Evolutionary conservation across 2,113 vertebrate species (phyloP), one percentile per base, ranked within the genome.

Genomic region (Falcunculus frontatus): DNA sequence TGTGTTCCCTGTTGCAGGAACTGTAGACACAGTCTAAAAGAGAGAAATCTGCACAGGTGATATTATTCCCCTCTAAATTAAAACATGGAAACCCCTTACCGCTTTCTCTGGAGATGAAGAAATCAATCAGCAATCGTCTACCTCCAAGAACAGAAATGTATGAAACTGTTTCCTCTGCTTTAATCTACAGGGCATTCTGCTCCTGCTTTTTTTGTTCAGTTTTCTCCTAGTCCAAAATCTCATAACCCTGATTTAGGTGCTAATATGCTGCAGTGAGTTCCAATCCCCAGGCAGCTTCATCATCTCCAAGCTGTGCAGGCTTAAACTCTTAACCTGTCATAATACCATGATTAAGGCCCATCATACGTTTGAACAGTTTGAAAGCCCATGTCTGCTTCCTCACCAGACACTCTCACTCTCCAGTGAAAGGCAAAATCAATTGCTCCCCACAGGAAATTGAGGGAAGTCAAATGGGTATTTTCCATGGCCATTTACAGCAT

Each of bases 311-410:
- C 76, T 89, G 49, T 68, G 29, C 69, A 60, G 79, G 60, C 49
- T 95, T 95, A 95, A 92, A 94, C 84, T 25, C 90, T 96, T 93
- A 95, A 93, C 92, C 86, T 92, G 90, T 89, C 86, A 57, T 92
- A 90, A 93, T 72, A 87, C 65, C 17, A 4, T 90, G 92, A 96
- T 92, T 93, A 96, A 96, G 92, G 46, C 37, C 57, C 90, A 78
- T 75, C 96, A 90, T 67, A 81, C 56, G 65, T 94, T 94, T 82
- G 88, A 95, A 52, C 73, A 15, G 53, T 84, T 95, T 10, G 6
- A 88, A 93, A 96, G 26, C 37, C 64, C 76, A 39, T 93, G 56
- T 84, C 63, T 72, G n/a, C 73, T 90, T 81, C 76, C 56, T 63
- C 49, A 84, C 68, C 1, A 14, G 75, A 56, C 39, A 15, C 11